Evolutionary conservation across 2,797 vertebrate genomes (phyloP), one percentile per base, ranked within the genome.

Genomic region (Danio choprae): DNA sequence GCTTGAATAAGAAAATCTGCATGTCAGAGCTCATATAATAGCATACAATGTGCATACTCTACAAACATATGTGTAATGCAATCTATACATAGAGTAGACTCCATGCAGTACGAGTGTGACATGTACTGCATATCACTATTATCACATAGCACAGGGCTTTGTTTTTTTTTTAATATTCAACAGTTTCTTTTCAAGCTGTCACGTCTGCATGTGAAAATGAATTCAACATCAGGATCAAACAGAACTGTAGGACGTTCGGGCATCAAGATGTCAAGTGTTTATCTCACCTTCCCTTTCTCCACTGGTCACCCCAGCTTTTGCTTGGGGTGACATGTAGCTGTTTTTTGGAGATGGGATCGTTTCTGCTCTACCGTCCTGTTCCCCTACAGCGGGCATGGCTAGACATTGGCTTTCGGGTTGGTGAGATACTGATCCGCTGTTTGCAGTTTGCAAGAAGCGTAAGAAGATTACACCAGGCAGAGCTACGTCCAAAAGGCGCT

Each of bases 341-440:
- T 69, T 74, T 69, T 62, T 51, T 36, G n/a, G 51, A 70, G 18
- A 53, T 20, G 50, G 48, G 20, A 75, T 62, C n/a, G 41, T 63
- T 41, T 62, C 55, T 63, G 59, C 51, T 20, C 20, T 40, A 11
- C 12, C 18, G n/a, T 55, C 4, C 38, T 44, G 59, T 51, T 58
- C 38, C 20, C 16, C 40, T 63, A 40, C 38, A 70, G 56, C 6
- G 7, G 46, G 80, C 73, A 76, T 70, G 59, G 36, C 59, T 60
- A 75, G 79, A 73, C 83, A 58, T 58, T 40, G 75, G 44, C 74
- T 69, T 40, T 58, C 41, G 16, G 72, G 48, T 46, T n/a, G 7
- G 59, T 64, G 76, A 74, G 76, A 82, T 84, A 80, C 79, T 76
- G 59, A 84, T 74, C 76, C 46, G 15, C 51, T 62, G 50, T 73